Evolutionary conservation across 1,140 invertebrate species (phyloP).

Genomic region (Anoplolepis gracilipes): DNA sequence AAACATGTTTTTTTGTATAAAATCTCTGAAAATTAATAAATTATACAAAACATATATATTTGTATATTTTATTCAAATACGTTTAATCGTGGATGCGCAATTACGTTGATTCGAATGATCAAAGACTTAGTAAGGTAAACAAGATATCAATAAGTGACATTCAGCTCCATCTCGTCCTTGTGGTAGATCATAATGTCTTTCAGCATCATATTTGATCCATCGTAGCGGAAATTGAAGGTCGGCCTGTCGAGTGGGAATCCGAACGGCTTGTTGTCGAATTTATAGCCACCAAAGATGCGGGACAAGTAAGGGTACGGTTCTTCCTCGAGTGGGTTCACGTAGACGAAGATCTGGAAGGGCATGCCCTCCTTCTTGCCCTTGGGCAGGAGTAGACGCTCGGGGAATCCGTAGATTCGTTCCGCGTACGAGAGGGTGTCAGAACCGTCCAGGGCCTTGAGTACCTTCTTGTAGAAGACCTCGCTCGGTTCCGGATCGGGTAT

Average conservation of each 20-base stretch:
- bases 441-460: slow-evolving; percentile 76
- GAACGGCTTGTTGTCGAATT: slow-evolving; percentile 52
- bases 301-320: slow-evolving; percentile 21
- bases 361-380: slow-evolving; percentile 79
- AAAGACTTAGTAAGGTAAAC: background rate
- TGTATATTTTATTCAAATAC: background rate
- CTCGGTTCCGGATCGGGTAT: slow-evolving; percentile 77
- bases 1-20: background rate
- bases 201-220: slow-evolving; percentile 77
- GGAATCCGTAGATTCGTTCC: slow-evolving; percentile 75
- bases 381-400: slow-evolving; percentile 78
- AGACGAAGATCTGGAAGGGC: slow-evolving; percentile 78
- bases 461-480: slow-evolving; percentile 75
- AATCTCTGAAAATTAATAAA: background rate
- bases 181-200: slow-evolving; percentile 77
- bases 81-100: background rate
- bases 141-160: slow-evolving; percentile 46
- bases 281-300: slow-evolving; percentile 53
- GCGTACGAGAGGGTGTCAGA: slow-evolving; percentile 68
- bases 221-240: slow-evolving; percentile 59
- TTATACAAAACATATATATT: background rate
- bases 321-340: slow-evolving; percentile 73
- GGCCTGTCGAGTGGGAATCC: slow-evolving; percentile 86
- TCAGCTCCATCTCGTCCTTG: slow-evolving; percentile 64
- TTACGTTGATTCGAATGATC: slow-evolving; percentile 8